These are phyloP conservation scores for Chiroxiphia lanceolata DNA, from an alignment of 2,797 vertebrate species.

Conservation along the genomic window DNA sequence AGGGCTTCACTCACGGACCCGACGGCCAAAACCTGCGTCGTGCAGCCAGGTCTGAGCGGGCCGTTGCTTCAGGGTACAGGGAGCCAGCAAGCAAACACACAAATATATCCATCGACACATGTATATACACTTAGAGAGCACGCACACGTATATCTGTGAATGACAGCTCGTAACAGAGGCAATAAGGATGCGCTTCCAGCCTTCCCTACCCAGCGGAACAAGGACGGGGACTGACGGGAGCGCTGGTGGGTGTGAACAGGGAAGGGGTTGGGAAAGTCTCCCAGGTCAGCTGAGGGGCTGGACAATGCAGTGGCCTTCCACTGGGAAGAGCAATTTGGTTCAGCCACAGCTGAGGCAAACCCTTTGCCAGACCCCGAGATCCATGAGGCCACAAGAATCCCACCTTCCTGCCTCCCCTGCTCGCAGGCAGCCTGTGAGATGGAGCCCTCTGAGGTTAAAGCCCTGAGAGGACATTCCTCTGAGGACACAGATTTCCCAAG, in stretches of 20 bases:
- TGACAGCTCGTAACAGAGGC: constrained; percentile 58
- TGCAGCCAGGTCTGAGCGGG: background rate
- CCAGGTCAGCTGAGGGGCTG: background rate
- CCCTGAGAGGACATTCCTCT: background rate
- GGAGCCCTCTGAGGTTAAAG: background rate
- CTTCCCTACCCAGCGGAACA: constrained; percentile 14
- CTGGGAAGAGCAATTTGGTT: background rate
- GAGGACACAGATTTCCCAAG: background rate
- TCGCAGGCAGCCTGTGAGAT: background rate
- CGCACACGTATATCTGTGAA: constrained; percentile 56
- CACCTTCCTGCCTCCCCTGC: background rate
- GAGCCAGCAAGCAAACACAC: constrained; percentile 78
- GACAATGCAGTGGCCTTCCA: background rate
- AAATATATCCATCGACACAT: constrained; percentile 78
- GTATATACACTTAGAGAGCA: constrained; percentile 74
- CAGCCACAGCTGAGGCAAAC: background rate
- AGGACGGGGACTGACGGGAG: background rate
- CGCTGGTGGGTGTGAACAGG: background rate
- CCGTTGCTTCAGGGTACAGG: constrained; percentile 74
- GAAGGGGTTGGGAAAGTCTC: background rate
- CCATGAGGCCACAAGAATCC: accelerated
- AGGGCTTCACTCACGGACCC: constrained; percentile 14
- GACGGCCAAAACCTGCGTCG: background rate
- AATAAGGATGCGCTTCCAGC: background rate
- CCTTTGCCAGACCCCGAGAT: background rate